Conservation (phyloP, 2,888 invertebrate genomes). For the Caradrina kadenii region DNA sequence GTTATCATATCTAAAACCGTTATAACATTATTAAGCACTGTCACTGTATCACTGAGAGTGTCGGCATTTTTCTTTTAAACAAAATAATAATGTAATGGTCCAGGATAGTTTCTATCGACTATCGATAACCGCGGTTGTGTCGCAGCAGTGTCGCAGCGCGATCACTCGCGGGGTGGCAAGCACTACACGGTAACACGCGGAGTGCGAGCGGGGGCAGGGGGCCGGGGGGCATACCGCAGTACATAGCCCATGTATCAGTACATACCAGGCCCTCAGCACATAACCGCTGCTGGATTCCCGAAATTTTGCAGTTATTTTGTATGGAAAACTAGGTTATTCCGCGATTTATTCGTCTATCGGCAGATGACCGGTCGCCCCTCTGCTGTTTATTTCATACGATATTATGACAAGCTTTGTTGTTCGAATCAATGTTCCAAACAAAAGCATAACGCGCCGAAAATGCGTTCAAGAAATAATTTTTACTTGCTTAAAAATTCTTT, state of each 20-base stretch:
- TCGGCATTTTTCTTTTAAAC: not conserved
- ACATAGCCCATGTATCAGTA: slow-evolving; percentile 88
- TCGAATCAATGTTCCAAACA: slow-evolving; percentile 22
- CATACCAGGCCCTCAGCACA: slow-evolving; percentile 82
- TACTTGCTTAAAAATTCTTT: slow-evolving; percentile 17
- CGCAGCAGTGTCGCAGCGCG: slow-evolving; percentile 73
- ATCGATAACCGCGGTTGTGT: slow-evolving; percentile 76
- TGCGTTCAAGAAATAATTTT: slow-evolving; percentile 10
- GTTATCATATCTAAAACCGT: not conserved
- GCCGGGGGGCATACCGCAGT: slow-evolving; percentile 78
- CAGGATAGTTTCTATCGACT: slow-evolving; percentile 70
- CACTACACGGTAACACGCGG: slow-evolving; percentile 69
- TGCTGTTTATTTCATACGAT: slow-evolving; percentile 46
- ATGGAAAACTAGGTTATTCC: slow-evolving; percentile 89
- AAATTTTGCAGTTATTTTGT: slow-evolving; percentile 90
- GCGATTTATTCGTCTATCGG: slow-evolving; percentile 81
- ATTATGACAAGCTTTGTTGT: slow-evolving; percentile 19
- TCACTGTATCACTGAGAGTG: too few relatives aligned
- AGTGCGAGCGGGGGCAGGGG: slow-evolving; percentile 68
- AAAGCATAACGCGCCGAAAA: slow-evolving; percentile 5
- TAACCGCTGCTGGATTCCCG: slow-evolving; percentile 84
- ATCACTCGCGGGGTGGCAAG: slow-evolving; percentile 81
- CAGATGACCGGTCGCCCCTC: slow-evolving; percentile 55
- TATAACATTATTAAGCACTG: too few relatives aligned
- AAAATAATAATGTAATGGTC: slow-evolving; percentile 19